phyloP scores from a whole-genome alignment of 2,888 invertebrate genomes.

The Lasioglossum malachurum region DNA sequence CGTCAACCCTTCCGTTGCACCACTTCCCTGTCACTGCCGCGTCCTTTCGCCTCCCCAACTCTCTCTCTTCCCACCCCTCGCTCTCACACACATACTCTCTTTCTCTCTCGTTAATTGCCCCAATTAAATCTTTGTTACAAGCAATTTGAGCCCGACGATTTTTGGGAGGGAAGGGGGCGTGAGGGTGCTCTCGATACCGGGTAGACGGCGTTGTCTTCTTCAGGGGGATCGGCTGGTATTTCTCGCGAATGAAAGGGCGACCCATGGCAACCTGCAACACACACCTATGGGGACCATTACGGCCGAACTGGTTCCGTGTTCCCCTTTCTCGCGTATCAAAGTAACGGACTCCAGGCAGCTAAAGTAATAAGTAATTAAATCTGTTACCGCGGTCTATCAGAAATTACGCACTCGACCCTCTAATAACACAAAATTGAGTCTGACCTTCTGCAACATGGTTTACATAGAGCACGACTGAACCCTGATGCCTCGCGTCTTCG shows the following conservation, averaged over 20 bases:
- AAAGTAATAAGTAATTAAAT: slow-evolving; percentile 1
- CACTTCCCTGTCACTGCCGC: slow-evolving; percentile 50
- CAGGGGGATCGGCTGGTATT: not conserved
- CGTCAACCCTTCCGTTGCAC: slow-evolving; percentile 58
- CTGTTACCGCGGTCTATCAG: not conserved
- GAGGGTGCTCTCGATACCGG: not conserved
- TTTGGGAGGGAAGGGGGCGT: slow-evolving; percentile 33
- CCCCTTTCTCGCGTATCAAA: not conserved
- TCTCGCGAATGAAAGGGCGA: slow-evolving; percentile 18
- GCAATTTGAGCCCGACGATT: slow-evolving; percentile 75
- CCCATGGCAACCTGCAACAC: not conserved
- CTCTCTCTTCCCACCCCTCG: not conserved
- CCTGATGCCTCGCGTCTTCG: not conserved
- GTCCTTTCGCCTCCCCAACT: slow-evolving; percentile 27
- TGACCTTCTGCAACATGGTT: not conserved
- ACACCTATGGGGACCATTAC: not conserved
- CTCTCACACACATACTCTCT: not conserved
- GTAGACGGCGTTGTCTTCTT: slow-evolving; percentile 16
- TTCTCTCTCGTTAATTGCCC: slow-evolving; percentile 73
- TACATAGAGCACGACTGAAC: not conserved
- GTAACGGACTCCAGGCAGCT: not conserved
- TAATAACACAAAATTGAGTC: not conserved
- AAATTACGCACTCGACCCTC: not conserved
- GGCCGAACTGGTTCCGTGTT: not conserved
- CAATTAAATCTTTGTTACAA: slow-evolving; percentile 78